Evolutionary conservation across 2,797 vertebrate species (phyloP).

Genomic region (Bradypodion pumilum): DNA sequence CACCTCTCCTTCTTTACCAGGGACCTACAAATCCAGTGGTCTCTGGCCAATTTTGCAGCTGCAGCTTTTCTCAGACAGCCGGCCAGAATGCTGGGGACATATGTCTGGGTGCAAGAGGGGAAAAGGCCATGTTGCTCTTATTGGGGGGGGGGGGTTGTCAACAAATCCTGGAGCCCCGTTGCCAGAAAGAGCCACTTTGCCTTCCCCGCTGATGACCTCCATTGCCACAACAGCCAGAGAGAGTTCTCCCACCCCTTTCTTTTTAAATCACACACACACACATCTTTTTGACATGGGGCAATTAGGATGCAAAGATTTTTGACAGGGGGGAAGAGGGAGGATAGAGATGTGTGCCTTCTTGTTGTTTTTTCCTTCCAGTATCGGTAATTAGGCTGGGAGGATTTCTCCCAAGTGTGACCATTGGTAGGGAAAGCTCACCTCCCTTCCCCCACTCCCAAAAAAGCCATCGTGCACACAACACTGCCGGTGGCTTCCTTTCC

Average conservation of each 20-base stretch:
- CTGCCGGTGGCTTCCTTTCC: conserved; percentile 57
- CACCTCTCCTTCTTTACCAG: conserved; percentile 53
- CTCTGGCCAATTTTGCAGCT: conserved; percentile 67
- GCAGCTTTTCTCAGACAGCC: conserved; percentile 55
- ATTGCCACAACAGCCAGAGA: conserved; percentile 56
- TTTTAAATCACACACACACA: background rate
- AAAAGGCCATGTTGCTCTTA: conserved; percentile 40
- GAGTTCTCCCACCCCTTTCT: background rate
- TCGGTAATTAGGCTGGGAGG: conserved; percentile 81
- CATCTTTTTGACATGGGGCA: conserved; percentile 58
- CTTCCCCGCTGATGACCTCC: conserved; percentile 61
- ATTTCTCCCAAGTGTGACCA: conserved; percentile 72
- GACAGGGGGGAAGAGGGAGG: conserved; percentile 18
- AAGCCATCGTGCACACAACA: conserved; percentile 26
- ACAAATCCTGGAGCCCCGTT: conserved; percentile 48
- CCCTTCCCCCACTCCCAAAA: background rate
- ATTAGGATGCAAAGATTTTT: conserved; percentile 66
- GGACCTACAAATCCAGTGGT: conserved; percentile 70
- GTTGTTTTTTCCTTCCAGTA: conserved; percentile 72
- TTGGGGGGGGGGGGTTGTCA: conserved; percentile 65
- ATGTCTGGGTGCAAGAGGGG: conserved; percentile 1
- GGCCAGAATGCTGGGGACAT: conserved; percentile 44
- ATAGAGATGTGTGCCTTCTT: too few species aligned
- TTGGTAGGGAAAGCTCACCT: conserved; percentile 63
- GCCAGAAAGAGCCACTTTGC: conserved; percentile 41